Evolutionary conservation across 2,797 vertebrate genomes (phyloP).

Genomic region (Falco novaeseelandiae): DNA sequence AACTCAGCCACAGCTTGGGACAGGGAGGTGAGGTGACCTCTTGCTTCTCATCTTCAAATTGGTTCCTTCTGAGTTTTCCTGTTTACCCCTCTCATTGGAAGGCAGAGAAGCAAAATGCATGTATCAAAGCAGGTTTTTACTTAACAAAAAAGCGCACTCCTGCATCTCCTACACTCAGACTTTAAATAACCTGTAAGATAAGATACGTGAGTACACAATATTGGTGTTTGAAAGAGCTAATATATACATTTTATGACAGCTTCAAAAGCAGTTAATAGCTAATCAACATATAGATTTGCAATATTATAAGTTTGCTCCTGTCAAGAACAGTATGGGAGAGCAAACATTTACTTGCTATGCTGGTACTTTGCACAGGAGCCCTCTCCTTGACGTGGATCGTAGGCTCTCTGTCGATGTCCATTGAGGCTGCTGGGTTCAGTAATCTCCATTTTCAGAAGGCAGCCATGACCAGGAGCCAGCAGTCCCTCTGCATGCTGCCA

Average conservation of each 20-base stretch:
- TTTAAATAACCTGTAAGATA: background rate
- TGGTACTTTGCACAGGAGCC: background rate
- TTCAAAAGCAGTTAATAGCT: background rate
- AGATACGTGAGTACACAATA: background rate
- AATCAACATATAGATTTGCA: background rate
- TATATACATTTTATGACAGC: no score
- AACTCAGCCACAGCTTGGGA: fast-evolving
- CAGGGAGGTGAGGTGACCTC: background rate
- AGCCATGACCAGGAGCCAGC: background rate
- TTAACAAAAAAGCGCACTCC: background rate
- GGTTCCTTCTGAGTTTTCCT: background rate
- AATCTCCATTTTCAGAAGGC: background rate
- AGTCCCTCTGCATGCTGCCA: fast-evolving
- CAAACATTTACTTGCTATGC: background rate
- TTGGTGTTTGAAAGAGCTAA: background rate
- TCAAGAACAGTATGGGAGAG: background rate
- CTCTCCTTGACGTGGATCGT: background rate
- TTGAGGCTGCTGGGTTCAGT: background rate
- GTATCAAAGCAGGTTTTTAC: background rate
- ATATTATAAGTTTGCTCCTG: background rate
- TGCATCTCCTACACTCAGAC: background rate
- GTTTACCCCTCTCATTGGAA: background rate
- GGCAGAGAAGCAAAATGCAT: background rate
- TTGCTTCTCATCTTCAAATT: background rate
- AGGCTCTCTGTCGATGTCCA: background rate